phyloP scores from a whole-genome alignment of 92 coral and sea anemone genomes.

The Diadumene lineata region DNA sequence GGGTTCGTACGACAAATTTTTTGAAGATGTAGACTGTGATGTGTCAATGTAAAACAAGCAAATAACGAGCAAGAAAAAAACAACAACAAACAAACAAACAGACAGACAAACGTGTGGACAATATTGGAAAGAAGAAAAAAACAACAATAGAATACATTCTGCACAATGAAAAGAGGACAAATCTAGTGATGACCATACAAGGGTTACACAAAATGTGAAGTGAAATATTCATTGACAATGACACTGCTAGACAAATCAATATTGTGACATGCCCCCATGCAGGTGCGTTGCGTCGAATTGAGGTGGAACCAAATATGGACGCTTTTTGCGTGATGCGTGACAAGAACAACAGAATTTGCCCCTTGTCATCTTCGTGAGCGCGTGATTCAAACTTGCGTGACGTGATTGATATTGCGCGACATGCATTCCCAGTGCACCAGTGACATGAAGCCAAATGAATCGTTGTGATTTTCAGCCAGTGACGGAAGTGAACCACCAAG shows the following conservation, averaged over 20 bases:
- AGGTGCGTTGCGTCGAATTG: not conserved
- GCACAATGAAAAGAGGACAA: not conserved
- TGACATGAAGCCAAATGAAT: not conserved
- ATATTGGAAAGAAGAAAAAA: too few relatives aligned
- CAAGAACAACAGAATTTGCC: not conserved
- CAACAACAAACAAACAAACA: too few relatives aligned
- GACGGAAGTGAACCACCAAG: slow-evolving; percentile 3
- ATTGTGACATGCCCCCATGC: not conserved
- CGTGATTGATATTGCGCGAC: not conserved
- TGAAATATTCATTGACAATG: not conserved
- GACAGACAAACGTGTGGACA: not conserved
- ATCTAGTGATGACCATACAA: not conserved
- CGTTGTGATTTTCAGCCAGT: not conserved
- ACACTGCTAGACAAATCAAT: not conserved
- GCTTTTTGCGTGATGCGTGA: not conserved
- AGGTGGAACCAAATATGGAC: not conserved
- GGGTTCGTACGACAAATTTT: too few relatives aligned
- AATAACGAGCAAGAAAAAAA: not conserved
- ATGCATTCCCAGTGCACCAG: not conserved
- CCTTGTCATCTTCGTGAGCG: not conserved
- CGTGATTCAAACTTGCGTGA: not conserved
- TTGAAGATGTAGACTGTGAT: too few relatives aligned
- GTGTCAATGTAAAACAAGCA: too few relatives aligned
- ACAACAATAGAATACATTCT: not conserved
- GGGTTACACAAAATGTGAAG: not conserved